Evolutionary conservation across 2,113 vertebrate species (phyloP), one percentile per base, ranked within the genome.

Genomic region (Tragelaphus imberbis): DNA sequence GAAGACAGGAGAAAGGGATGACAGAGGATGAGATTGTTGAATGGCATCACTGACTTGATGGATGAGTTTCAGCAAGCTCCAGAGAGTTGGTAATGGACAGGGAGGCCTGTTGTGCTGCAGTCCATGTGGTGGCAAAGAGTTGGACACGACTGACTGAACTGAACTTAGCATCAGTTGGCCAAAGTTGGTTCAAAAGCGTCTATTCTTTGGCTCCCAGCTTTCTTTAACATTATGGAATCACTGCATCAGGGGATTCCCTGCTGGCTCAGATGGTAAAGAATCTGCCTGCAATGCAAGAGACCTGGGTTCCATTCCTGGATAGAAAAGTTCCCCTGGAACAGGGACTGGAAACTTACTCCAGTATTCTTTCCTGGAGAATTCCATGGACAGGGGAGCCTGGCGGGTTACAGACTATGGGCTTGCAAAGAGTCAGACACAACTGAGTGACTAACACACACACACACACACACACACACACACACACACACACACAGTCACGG

Each of bases 371-470:
- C 5, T 1, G 68, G 68, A 40, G n/a, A 71, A 40, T 71, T 71
- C 68, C 68, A 40, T 71, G 68, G n/a, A 14, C 11, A 44, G 12
- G 12, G 23, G 1, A 14, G 71, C 36, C 71, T 77, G 6, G 71
- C 0, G 0, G 36, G 71, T 25, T 75, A 44, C 71, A 75, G 36
- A 71, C 19, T 71, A 23, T 0, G 2, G 17, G n/a, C 17, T 71
- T 71, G n/a, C 19, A 6, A 68, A 36, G 65, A 36, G 19, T 71
- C n/a, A 36, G n/a, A 71, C 9, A 71, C n/a, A 71, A 36, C 19
- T 36, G 68, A 71, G n/a, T 36, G 65, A 36, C 68, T 36, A 40
- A 36, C 23, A 36, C 21, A 77, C 71, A 75, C 21, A 75, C n/a
- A 65, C 30, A 19, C 17, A 40, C 36, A 44, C 71, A 77, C 36